Evolutionary conservation across 2,797 vertebrate species (phyloP).

Genomic region (Clarias laeviceps): DNA sequence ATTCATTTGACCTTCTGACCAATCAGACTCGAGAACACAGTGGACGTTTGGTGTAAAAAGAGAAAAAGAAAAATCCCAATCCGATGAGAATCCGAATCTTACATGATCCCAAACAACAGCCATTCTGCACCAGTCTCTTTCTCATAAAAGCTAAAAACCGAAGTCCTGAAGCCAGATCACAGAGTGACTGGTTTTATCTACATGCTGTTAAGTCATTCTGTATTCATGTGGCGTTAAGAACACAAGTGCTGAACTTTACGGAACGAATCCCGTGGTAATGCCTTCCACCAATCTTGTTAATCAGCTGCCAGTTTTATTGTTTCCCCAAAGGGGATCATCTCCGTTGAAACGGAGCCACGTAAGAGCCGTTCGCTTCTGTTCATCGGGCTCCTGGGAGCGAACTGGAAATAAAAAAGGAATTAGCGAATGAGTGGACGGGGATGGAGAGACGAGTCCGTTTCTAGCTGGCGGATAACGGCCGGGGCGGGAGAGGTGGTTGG

Average conservation of each 20-base stretch:
- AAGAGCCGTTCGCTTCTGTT: constrained; percentile 37
- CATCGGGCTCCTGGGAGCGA: constrained; percentile 18
- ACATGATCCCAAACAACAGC: not conserved
- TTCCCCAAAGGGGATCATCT: constrained; percentile 32
- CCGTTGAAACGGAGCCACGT: constrained; percentile 24
- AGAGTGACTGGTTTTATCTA: not conserved
- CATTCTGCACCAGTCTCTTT: not conserved
- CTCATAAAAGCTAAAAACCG: not conserved
- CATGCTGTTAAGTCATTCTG: constrained; percentile 1
- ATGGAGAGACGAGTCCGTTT: constrained; percentile 47
- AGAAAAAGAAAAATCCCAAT: not conserved
- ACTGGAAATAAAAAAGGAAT: constrained; percentile 42
- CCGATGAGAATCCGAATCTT: too few species aligned
- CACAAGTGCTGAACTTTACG: constrained; percentile 32
- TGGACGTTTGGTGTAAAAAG: not conserved
- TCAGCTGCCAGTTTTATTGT: constrained; percentile 40
- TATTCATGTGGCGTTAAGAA: constrained; percentile 26
- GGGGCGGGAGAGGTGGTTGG: not conserved
- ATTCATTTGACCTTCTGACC: not conserved
- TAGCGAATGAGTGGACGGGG: not conserved
- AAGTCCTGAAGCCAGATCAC: not conserved
- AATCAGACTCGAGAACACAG: not conserved
- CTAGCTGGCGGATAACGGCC: constrained; percentile 50
- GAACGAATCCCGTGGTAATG: constrained; percentile 11
- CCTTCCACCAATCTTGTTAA: constrained; percentile 44